Evolutionary conservation across 2,888 invertebrate genomes (phyloP), one percentile per base, ranked within the genome.

Genomic region (Coelopa pilipes): DNA sequence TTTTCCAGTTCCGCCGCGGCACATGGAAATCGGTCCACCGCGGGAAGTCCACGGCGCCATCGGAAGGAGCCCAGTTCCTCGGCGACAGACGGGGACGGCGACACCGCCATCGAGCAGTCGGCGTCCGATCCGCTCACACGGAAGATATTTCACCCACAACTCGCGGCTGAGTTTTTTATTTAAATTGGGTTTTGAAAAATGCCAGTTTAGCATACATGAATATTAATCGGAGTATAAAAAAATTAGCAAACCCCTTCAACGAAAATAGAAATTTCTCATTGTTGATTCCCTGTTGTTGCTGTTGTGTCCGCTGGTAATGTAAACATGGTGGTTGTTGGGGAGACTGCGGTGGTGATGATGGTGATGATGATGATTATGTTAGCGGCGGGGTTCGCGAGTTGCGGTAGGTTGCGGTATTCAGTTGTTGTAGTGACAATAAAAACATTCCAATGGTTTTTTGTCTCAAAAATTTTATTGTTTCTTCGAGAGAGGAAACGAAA

Each of bases 81-180:
- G 19, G n/a, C 49, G 50, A 66, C 50, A 59, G 13, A 49, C 50
- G 3, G 34, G 34, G 70, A 66, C 50, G 67, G 24, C 69, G 63
- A 74, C 15, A 62, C 57, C 63, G 68, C 53, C 21, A 0, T 19
- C 59, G 13, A 17, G 13, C 13, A n/a, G 10, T 4, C 60, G 19
- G n/a, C 49, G 50, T 45, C 59, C 46, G 49, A 12, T 34, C 24
- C 9, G 49, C 49, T 66, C 63, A 50, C 34, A 70, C 70, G 49
- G 15, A 60, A 62, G 62, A 60, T 69, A 72, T 74, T 71, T 74
- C 74, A 74, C 74, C 74, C 74, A 72, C 74, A 72, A 74, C 63
- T 66, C 17, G 19, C 19, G 12, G 15, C 11, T 19, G 19, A 13
- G n/a, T 49, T 24, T 24, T 55, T 55, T 34, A 34, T 34, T 34